Evolutionary conservation across 2,797 vertebrate species (phyloP).

Genomic region (Rhinichthys osculus): DNA sequence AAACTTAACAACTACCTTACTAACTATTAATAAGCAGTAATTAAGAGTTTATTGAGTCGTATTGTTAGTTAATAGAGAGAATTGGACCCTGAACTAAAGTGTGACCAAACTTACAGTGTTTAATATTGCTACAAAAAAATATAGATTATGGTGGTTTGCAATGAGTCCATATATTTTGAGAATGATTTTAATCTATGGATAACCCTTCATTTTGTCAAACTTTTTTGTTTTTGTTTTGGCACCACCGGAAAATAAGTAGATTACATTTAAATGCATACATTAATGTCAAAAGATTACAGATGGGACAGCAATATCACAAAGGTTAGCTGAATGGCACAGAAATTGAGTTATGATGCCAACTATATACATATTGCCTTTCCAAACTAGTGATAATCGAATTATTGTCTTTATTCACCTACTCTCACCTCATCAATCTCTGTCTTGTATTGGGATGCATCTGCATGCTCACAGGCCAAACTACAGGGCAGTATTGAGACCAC

Average conservation of each 20-base stretch:
- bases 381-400: conserved; percentile 7
- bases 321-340: neutral
- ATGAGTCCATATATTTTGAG: neutral
- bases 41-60: neutral
- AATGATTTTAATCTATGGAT: neutral
- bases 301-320: neutral
- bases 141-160: neutral
- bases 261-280: neutral
- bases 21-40: neutral
- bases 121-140: too few species aligned
- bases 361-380: conserved; percentile 1
- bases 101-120: neutral
- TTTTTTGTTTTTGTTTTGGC: neutral
- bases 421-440: conserved; percentile 33
- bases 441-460: conserved; percentile 25
- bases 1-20: too few species aligned
- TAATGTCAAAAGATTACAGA: neutral
- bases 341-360: neutral
- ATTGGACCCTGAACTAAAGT: too few species aligned
- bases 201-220: neutral
- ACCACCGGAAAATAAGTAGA: neutral
- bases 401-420: neutral
- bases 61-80: too few species aligned
- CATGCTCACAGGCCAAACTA: conserved; percentile 20
- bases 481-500: conserved; percentile 1